Evolutionary conservation across 1,140 invertebrate species (phyloP), one percentile per base, ranked within the genome.

Genomic region (Heliconius eleuchia): DNA sequence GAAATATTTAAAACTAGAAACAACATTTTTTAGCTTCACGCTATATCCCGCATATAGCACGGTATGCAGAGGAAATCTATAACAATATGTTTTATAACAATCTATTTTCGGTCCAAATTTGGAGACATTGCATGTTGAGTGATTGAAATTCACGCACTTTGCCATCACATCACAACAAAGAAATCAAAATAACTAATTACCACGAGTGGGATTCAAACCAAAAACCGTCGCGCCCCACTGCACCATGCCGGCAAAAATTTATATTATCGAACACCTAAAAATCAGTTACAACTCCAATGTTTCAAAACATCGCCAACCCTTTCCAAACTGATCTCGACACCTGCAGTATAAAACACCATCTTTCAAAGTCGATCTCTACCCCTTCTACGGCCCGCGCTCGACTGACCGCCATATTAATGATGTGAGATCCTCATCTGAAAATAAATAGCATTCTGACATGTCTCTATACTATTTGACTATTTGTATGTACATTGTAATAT

Each of bases 401-500:
- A 85, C 84, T 89, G 91, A 83, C 87, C 89, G 84, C 85, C 85
- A 89, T 91, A 91, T 92, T 91, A 91, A 92, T 92, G 88, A 87
- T 84, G 34, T 66, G 74, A 80, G 87, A 85, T 87, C 87, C 90
- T 87, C 90, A 86, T 84, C 83, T 76, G 87, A 80, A 91, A 90
- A 91, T 91, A 91, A 91, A 92, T 92, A 89, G 89, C 87, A 82
- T 83, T 82, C 77, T 84, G 89, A 90, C 89, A 80, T 89, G 85
- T 91, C 85, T 84, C 83, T 57, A 57, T 57, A n/a, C 55, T 23
- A 57, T 19, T n/a, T 23, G 55, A n/a, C 55, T 23, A 57, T 19
- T n/a, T 23, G 55, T 76, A 84, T 85, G 86, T 88, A 87, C 86
- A 92, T 91, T 91, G 86, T 89, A 87, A 91, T 89, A 87, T 90